Conservation (phyloP, 2,113 vertebrate genomes). For the Eira barbara region DNA sequence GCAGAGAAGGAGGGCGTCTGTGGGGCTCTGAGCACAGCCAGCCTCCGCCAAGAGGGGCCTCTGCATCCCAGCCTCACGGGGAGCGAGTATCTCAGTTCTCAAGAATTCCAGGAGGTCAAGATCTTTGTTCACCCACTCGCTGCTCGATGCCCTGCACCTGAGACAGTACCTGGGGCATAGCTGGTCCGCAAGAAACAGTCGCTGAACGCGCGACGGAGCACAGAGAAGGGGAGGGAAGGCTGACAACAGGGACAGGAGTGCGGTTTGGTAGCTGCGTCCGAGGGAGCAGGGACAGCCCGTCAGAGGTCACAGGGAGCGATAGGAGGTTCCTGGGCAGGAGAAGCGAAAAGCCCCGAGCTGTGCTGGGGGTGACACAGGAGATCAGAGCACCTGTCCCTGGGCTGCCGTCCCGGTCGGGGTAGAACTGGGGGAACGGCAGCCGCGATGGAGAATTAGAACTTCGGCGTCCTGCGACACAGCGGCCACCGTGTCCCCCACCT, state of each 20-base stretch:
- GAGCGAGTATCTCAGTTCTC: background rate
- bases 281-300: rapidly evolving
- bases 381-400: background rate
- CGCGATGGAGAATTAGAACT: rapidly evolving
- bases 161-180: background rate
- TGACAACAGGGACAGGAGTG: background rate
- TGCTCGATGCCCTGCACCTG: background rate
- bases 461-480: rapidly evolving
- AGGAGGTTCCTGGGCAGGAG: background rate
- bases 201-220: rapidly evolving
- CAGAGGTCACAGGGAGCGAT: background rate
- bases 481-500: rapidly evolving
- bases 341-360: no score
- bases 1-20: background rate
- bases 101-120: background rate
- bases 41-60: background rate
- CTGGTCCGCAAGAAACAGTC: rapidly evolving
- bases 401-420: no score
- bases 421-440: background rate
- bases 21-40: background rate
- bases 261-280: rapidly evolving
- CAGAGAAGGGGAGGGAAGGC: background rate
- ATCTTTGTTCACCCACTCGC: background rate
- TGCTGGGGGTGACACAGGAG: background rate
- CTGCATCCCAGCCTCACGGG: background rate